Evolutionary conservation across 2,888 invertebrate genomes (phyloP).

Genomic region (Helleia helle): DNA sequence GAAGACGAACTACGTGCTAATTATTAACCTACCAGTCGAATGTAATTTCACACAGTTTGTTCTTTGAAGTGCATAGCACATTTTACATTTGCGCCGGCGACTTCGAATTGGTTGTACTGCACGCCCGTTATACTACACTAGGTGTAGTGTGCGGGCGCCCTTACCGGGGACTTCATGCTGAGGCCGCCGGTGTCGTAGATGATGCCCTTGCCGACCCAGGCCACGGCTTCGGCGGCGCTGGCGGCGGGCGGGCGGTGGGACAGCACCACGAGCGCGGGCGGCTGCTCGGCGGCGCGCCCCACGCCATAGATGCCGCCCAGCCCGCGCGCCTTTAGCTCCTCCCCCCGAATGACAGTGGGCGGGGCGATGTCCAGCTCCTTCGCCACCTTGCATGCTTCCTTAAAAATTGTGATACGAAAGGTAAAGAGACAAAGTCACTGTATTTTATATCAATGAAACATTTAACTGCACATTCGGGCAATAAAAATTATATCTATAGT

Average conservation of each 20-base stretch:
- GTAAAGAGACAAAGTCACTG: not conserved
- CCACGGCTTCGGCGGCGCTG: slow-evolving; percentile 76
- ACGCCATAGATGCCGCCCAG: slow-evolving; percentile 93
- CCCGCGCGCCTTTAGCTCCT: slow-evolving; percentile 82
- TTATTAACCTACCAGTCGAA: no score
- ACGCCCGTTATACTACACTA: no score
- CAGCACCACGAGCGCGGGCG: slow-evolving; percentile 77
- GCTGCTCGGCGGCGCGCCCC: slow-evolving; percentile 75
- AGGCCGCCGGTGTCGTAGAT: slow-evolving; percentile 96
- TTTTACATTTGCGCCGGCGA: no score
- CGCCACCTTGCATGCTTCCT: slow-evolving; percentile 81
- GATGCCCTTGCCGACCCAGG: slow-evolving; percentile 95
- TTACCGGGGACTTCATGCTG: slow-evolving; percentile 89
- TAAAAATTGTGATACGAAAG: slow-evolving; percentile 16
- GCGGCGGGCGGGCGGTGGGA: slow-evolving; percentile 77
- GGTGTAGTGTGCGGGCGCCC: slow-evolving; percentile 10
- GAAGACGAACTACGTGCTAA: no score
- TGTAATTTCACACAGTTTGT: no score
- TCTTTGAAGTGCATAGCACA: no score
- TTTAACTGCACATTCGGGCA: no score
- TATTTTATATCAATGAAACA: no score
- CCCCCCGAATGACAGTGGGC: slow-evolving; percentile 83
- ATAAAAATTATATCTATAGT: no score
- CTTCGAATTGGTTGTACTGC: no score
- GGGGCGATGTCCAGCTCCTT: slow-evolving; percentile 75